Conservation (phyloP, 53 echinoderm and acorn worm species). For the Echinometra lucunter region DNA sequence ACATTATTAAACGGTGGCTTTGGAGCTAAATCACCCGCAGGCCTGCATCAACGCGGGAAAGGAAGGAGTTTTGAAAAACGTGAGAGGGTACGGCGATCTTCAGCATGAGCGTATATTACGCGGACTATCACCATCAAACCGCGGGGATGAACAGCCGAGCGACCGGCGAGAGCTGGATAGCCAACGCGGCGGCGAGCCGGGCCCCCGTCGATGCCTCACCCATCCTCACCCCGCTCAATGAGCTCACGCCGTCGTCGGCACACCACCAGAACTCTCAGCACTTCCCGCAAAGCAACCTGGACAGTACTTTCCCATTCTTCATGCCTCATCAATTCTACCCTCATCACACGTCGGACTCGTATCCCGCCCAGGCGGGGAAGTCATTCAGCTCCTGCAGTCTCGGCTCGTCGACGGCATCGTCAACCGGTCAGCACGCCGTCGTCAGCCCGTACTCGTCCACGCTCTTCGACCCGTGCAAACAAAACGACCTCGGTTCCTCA, state of each 20-base stretch:
- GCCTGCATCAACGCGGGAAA: slow-evolving; percentile 39
- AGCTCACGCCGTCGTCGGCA: slow-evolving; percentile 53
- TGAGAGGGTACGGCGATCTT: not conserved
- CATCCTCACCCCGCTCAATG: slow-evolving; percentile 56
- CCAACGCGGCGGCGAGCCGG: slow-evolving; percentile 39
- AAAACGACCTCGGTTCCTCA: slow-evolving; percentile 56
- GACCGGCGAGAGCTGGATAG: slow-evolving; percentile 63
- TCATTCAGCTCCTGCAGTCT: slow-evolving; percentile 50
- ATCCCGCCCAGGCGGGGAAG: slow-evolving; percentile 16
- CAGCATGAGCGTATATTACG: slow-evolving; percentile 69
- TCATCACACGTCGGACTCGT: slow-evolving; percentile 56
- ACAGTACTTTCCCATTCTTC: slow-evolving; percentile 62
- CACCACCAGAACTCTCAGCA: slow-evolving; percentile 47
- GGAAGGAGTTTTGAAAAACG: not conserved
- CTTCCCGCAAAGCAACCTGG: slow-evolving; percentile 59
- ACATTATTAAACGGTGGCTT: slow-evolving; percentile 52
- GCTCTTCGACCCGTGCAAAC: slow-evolving; percentile 66
- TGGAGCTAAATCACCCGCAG: slow-evolving; percentile 60
- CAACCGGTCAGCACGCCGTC: slow-evolving; percentile 22
- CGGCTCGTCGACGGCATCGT: not conserved
- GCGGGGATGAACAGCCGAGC: slow-evolving; percentile 63
- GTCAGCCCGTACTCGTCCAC: slow-evolving; percentile 53
- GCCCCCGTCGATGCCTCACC: slow-evolving; percentile 50
- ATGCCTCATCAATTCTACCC: slow-evolving; percentile 70
- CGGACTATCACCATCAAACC: slow-evolving; percentile 60